Percentiles rank a stretch among this genome's conserved stretches.
Conservation (phyloP, 2,113 vertebrate species). For the Stomatorhinus ivindoensis region DNA sequence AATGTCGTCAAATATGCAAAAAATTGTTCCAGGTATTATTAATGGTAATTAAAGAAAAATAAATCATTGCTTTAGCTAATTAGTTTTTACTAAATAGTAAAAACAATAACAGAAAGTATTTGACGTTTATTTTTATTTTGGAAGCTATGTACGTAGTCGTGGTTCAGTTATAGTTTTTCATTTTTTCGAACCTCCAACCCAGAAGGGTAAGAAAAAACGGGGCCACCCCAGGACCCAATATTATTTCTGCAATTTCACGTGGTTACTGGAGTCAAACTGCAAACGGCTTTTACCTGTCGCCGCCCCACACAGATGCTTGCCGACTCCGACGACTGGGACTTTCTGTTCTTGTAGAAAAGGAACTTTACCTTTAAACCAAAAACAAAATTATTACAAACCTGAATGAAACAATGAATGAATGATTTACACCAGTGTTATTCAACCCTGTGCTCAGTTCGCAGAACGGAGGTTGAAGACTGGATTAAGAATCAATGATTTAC, state of each 20-base stretch:
- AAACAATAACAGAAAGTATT: not conserved
- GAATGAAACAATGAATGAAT: not conserved
- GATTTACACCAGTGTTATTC: not conserved
- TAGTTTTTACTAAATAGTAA: not conserved
- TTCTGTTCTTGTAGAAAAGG: conserved; percentile 64
- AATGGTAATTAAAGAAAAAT: not conserved
- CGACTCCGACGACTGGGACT: conserved; percentile 79
- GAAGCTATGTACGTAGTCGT: not conserved
- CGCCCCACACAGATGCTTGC: conserved; percentile 91
- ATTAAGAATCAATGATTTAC: not conserved
- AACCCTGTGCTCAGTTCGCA: not conserved
- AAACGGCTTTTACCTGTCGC: conserved; percentile 72
- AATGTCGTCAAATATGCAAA: not conserved
- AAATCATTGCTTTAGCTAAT: not conserved
- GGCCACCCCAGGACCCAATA: not conserved
- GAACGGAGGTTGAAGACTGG: not conserved
- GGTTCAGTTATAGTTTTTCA: not conserved
- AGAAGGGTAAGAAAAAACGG: not conserved
- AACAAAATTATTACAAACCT: not conserved
- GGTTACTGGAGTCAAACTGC: not conserved
- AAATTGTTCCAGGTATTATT: not conserved
- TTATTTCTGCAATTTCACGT: not conserved
- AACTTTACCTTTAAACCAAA: conserved; percentile 63
- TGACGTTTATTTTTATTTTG: not conserved
- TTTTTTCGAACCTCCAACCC: not conserved